Evolutionary conservation across 2,113 vertebrate species (phyloP).

Genomic region (Perca fluviatilis): DNA sequence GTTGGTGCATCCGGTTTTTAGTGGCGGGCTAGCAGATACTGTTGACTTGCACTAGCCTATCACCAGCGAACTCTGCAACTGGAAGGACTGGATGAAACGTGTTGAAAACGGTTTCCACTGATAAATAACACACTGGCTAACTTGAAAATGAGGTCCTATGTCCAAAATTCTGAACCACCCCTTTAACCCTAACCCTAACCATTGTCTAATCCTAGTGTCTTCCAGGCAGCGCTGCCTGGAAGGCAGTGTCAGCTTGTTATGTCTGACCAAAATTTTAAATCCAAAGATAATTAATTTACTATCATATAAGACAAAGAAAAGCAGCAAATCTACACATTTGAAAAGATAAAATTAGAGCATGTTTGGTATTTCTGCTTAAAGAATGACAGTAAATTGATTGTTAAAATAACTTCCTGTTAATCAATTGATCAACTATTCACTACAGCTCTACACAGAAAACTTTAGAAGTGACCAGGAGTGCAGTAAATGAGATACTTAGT

Average conservation of each 20-base stretch:
- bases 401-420: not conserved
- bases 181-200: too few relatives aligned
- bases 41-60: too few relatives aligned
- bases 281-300: not conserved
- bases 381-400: not conserved
- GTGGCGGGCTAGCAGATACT: too few relatives aligned
- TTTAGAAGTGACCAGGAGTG: not conserved
- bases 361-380: not conserved
- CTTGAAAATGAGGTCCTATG: too few relatives aligned
- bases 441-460: not conserved
- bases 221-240: too few relatives aligned
- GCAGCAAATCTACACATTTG: not conserved
- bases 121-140: too few relatives aligned
- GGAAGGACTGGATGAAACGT: too few relatives aligned
- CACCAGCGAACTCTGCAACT: too few relatives aligned
- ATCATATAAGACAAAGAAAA: not conserved
- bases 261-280: not conserved
- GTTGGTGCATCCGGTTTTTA: too few relatives aligned
- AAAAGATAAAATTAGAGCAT: not conserved
- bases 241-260: not conserved
- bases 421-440: not conserved
- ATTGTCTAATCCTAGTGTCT: too few relatives aligned
- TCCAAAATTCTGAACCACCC: too few relatives aligned
- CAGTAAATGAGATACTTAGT: conserved; percentile 26
- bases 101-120: too few relatives aligned